Evolutionary conservation across 2,797 vertebrate genomes (phyloP), one percentile per base, ranked within the genome.

Genomic region (Arctocebus calabarensis): DNA sequence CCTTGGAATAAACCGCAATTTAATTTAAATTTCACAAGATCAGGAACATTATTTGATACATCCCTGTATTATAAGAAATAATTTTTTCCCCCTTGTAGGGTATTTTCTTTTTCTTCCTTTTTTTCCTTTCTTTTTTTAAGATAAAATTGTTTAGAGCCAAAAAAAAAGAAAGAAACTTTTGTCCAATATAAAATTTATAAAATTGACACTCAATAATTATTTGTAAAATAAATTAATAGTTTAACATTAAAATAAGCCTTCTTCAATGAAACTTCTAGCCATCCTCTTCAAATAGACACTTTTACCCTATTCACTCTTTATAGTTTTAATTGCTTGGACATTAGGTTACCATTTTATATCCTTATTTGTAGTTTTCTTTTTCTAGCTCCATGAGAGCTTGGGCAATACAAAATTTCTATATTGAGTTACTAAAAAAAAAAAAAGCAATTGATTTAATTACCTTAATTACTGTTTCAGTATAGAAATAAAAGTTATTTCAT

Each of bases 321-420:
- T 34, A 22, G 7, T 5, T 62, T 37, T 52, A 27, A 20, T 85
- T 85, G 29, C 7, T 37, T 85, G n/a, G 17, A 71, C 22, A 61
- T 23, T 71, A 48, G 25, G 12, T 61, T 74, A 7, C 23, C 43
- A 23, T 52, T 4, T 62, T 62, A 2, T 29, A 64, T 55, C 74
- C n/a, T 64, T 64, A 32, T 64, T 32, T 64, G 3, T 37, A 16
- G 5, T 25, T 9, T 92, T n/a, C n/a, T 71, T n/a, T 66, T 27
- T 40, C 6, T 14, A 27, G 0, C 1, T n/a, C 2, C 27, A 19
- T 16, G 23, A 5, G 5, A 45, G 19, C 12, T 75, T 20, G 32
- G 19, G 5, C 17, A 19, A 75, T 32, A 22, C 17, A 55, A n/a
- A 4, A 13, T n/a, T 23, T 27, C 19, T 64, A 79, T 55, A 55